phyloP scores from a whole-genome alignment of 2,888 invertebrate species.

The Patella pellucida region DNA sequence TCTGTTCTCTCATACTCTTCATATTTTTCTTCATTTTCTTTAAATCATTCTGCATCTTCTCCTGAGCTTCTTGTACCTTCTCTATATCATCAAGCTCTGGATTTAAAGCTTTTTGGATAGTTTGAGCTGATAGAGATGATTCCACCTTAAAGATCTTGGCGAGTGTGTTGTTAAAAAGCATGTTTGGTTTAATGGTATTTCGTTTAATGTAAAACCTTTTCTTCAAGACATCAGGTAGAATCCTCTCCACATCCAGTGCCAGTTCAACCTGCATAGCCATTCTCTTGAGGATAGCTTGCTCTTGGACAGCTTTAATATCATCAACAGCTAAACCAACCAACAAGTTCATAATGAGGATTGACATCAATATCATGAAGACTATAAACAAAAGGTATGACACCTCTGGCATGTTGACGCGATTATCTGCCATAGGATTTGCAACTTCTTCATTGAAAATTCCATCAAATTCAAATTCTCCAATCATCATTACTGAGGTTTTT shows the following conservation, averaged over 20 bases:
- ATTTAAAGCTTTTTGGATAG: slow-evolving; percentile 61
- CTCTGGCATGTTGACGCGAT: slow-evolving; percentile 45
- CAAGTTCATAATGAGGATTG: slow-evolving; percentile 71
- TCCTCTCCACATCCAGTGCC: slow-evolving; percentile 71
- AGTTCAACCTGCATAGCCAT: slow-evolving; percentile 71
- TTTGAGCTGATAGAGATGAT: slow-evolving; percentile 49
- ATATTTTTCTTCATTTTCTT: slow-evolving; percentile 55
- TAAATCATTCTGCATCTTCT: slow-evolving; percentile 53
- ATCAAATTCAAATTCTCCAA: slow-evolving; percentile 70
- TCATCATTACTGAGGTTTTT: slow-evolving; percentile 71
- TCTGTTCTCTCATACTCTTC: slow-evolving; percentile 57
- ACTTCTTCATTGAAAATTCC: slow-evolving; percentile 46
- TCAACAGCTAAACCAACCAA: slow-evolving; percentile 74
- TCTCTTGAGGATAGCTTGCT: slow-evolving; percentile 72
- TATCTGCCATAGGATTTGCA: no score
- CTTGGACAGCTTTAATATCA: slow-evolving; percentile 74
- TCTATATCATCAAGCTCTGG: slow-evolving; percentile 68
- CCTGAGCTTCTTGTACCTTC: slow-evolving; percentile 59
- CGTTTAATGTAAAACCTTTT: slow-evolving; percentile 61
- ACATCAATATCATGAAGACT: slow-evolving; percentile 67
- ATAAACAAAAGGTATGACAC: slow-evolving; percentile 71
- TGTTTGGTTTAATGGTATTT: slow-evolving; percentile 67
- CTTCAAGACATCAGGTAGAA: slow-evolving; percentile 69
- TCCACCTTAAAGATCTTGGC: slow-evolving; percentile 40
- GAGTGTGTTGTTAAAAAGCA: slow-evolving; percentile 37